Conservation (phyloP, 2,797 vertebrate genomes). For the Sebastes trivittatus region DNA sequence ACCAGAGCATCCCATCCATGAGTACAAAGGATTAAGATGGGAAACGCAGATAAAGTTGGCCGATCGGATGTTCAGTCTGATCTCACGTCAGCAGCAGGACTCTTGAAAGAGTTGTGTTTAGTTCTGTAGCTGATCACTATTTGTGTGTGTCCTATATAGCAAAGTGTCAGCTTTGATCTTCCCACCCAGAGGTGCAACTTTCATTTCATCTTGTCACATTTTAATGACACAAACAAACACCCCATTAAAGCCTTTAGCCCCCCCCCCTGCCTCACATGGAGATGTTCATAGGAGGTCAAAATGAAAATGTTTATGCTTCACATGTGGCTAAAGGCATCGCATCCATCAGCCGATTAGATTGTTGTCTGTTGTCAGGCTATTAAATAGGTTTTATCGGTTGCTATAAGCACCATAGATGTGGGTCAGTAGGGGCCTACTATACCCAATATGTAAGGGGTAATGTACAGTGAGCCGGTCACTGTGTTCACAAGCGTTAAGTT, state of each 20-base stretch:
- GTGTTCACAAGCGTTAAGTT: no score
- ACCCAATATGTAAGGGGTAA: no score
- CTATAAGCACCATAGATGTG: no score
- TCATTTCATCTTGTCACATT: slow-evolving; percentile 54
- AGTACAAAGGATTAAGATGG: slow-evolving; percentile 10
- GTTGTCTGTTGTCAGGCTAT: no score
- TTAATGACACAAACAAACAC: slow-evolving; percentile 28
- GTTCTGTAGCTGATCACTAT: slow-evolving; percentile 88
- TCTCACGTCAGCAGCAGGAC: slow-evolving; percentile 47
- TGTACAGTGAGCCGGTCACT: no score
- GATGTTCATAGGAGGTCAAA: background rate
- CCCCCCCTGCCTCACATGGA: background rate
- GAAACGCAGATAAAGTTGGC: slow-evolving; percentile 71
- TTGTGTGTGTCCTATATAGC: slow-evolving; percentile 79
- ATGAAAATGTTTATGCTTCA: background rate
- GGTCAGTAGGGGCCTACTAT: no score
- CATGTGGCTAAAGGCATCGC: background rate
- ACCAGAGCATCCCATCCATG: slow-evolving; percentile 5
- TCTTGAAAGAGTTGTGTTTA: slow-evolving; percentile 83
- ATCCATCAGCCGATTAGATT: background rate
- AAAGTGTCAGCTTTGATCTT: slow-evolving; percentile 88
- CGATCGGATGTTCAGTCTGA: slow-evolving; percentile 31
- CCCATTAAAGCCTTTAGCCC: slow-evolving; percentile 24
- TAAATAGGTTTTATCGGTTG: accelerated
- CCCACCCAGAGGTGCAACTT: slow-evolving; percentile 78